A percentile compares a stretch with the other conserved stretches of the same genome.
These are phyloP conservation scores for Hypolimnas misippus DNA, from an alignment of 2,888 invertebrate species.

Conservation along the genomic window DNA sequence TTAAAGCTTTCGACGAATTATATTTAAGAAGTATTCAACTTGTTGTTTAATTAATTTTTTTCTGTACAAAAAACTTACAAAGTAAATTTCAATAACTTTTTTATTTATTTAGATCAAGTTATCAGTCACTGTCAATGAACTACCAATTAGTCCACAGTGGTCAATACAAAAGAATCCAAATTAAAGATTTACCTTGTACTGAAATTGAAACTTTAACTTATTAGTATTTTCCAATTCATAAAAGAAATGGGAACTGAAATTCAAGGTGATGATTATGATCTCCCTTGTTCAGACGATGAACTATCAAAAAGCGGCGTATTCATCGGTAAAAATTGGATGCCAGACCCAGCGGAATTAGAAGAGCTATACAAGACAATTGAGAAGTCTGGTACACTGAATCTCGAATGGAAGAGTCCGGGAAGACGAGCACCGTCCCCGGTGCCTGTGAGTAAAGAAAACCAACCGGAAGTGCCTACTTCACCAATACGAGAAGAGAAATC, in stretches of 20 bases:
- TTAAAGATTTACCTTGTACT: neutral
- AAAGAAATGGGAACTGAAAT: constrained; percentile 52
- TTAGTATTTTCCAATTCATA: neutral
- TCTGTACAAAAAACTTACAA: too few species aligned
- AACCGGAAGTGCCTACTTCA: constrained; percentile 67
- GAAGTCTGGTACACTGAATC: constrained; percentile 86
- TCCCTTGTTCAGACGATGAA: constrained; percentile 88
- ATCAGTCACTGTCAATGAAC: too few species aligned
- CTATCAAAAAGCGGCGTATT: constrained; percentile 71
- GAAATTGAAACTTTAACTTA: neutral
- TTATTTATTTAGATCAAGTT: too few species aligned
- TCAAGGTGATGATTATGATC: constrained; percentile 84
- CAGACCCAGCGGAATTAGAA: constrained; percentile 88
- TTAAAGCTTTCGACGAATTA: too few species aligned
- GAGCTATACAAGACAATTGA: constrained; percentile 88
- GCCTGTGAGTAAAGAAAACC: constrained; percentile 78
- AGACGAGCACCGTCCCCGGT: constrained; percentile 89
- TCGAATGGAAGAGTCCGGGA: constrained; percentile 93
- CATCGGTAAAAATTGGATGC: constrained; percentile 85
- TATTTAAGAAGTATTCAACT: too few species aligned
- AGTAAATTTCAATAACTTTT: too few species aligned
- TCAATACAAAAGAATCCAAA: neutral
- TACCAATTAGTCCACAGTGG: neutral
- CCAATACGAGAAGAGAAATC: constrained; percentile 84
- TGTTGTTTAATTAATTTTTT: too few species aligned